Conservation (phyloP, 1,140 invertebrate genomes). For the Aphelinus certus region DNA sequence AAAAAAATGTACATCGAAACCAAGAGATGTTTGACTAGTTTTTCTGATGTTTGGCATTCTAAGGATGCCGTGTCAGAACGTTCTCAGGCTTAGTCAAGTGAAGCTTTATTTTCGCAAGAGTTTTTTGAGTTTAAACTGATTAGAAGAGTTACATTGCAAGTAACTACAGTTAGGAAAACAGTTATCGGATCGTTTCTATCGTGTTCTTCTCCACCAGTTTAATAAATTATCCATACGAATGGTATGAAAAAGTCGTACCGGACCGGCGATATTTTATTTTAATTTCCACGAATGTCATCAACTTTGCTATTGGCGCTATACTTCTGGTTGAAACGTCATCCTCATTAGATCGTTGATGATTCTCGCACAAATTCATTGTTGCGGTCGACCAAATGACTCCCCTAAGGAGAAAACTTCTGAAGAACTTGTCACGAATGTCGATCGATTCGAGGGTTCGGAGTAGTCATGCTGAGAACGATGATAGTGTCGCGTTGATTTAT, state of each 20-base stretch:
- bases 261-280: no score
- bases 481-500: constrained; percentile 64
- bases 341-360: no score
- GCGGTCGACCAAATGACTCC: no score
- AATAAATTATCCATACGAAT: no score
- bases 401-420: no score
- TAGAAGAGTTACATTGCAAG: constrained; percentile 17
- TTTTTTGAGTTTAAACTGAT: constrained; percentile 23
- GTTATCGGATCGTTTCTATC: constrained; percentile 15
- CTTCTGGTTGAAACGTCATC: no score
- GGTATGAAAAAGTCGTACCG: no score
- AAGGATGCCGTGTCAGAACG: constrained; percentile 7
- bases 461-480: neutral
- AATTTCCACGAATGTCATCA: no score
- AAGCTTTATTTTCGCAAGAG: neutral
- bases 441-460: neutral
- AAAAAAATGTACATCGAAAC: no score
- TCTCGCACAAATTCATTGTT: no score
- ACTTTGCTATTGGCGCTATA: no score
- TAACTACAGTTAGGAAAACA: constrained; percentile 18
- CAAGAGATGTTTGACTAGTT: constrained; percentile 8
- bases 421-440: no score
- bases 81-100: constrained; percentile 1
- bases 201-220: neutral
- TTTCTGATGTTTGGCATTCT: constrained; percentile 17